A percentile compares a stretch with the other conserved stretches of the same genome.
phyloP scores from a whole-genome alignment of 1,140 invertebrate species.

The Homalodisca vitripennis region DNA sequence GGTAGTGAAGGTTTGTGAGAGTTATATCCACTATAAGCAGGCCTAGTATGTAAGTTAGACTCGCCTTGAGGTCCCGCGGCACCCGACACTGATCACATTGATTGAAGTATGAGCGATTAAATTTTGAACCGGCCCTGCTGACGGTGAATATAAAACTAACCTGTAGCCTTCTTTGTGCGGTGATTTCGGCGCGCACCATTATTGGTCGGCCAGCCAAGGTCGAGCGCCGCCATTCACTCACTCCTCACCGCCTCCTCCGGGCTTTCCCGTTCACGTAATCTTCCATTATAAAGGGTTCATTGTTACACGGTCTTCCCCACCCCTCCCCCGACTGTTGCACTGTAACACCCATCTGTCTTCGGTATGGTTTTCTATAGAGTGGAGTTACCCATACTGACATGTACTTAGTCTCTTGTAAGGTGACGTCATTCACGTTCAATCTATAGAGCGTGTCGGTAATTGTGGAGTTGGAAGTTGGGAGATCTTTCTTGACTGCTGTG shows the following conservation, averaged over 20 bases:
- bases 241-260: not conserved
- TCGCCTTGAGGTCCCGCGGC: no score
- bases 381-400: no score
- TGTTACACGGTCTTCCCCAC: not conserved
- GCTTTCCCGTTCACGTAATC: constrained; percentile 17
- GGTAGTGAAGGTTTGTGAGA: not conserved
- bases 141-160: constrained; percentile 22
- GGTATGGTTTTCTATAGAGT: no score
- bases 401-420: no score
- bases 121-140: constrained; percentile 3
- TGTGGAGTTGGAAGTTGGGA: no score
- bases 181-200: not conserved
- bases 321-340: not conserved
- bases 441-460: no score
- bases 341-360: not conserved
- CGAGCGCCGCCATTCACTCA: not conserved
- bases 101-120: not conserved
- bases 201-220: constrained; percentile 1
- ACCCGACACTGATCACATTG: not conserved
- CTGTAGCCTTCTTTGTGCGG: constrained; percentile 8
- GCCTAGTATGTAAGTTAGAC: not conserved
- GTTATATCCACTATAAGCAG: constrained; percentile 9
- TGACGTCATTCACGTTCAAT: no score
- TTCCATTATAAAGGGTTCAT: constrained; percentile 1
- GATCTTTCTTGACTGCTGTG: no score